A percentile compares a stretch with the other conserved stretches of the same genome.
Evolutionary conservation across 2,113 vertebrate genomes (phyloP).

Genomic region (Thamnophis sirtalis): DNA sequence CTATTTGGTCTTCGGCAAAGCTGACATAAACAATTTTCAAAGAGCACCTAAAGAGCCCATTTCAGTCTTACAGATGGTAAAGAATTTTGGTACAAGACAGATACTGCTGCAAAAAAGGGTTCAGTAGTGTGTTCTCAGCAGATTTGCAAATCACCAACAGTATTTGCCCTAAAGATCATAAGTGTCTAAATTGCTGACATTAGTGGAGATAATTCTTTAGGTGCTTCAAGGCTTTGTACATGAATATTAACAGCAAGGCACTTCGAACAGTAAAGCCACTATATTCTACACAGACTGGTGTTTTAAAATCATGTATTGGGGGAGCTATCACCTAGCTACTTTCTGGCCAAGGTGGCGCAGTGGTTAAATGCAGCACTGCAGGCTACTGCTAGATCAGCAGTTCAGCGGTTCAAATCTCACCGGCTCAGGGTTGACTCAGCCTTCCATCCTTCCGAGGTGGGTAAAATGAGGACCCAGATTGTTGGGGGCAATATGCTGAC

Average conservation of each 20-base stretch:
- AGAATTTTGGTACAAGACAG: neutral
- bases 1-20: neutral
- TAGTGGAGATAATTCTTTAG: neutral
- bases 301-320: neutral
- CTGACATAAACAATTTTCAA: neutral
- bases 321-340: neutral
- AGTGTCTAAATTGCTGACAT: neutral
- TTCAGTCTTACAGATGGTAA: neutral
- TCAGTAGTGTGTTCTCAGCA: neutral
- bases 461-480: no score
- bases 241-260: neutral
- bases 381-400: no score
- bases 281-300: neutral
- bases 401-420: no score
- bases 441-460: no score
- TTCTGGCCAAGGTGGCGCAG: no score
- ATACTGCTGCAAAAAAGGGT: neutral
- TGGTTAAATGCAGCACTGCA: no score
- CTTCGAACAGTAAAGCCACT: neutral
- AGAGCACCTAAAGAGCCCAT: neutral
- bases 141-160: neutral
- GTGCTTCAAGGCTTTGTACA: neutral
- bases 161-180: neutral
- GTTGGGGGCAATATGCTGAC: no score
- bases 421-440: no score